Base-by-base conservation (phyloP, 2,113 vertebrate species). In the Globicephala melas region DNA sequence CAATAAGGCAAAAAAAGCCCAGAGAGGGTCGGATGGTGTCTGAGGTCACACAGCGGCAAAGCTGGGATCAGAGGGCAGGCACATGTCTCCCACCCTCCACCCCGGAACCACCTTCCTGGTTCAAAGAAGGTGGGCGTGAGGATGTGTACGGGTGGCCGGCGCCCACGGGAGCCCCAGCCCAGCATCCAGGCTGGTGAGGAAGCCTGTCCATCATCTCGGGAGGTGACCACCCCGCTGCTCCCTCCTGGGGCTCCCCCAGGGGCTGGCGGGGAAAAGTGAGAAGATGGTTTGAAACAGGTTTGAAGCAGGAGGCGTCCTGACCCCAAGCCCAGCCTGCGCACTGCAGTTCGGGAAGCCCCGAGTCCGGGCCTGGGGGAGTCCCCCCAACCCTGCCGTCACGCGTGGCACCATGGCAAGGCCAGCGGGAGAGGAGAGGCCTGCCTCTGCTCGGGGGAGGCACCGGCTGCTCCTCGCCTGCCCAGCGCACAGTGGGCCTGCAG, bases 31-130 rank as follows among this genome's bases (percentile, higher is more conserved):
- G 18, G 77, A 50, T 21, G 53, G 60, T 36, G 18, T 26, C 73
- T 21, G 8, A 55, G 80, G 47, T 41, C 53, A 31, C 36, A 8
- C 71, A n/a, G 53, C 2, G 9, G 91, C 38, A 38, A 33, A 20
- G 23, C 71, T 81, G 50, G 33, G 36, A 15, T 3, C 14, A 0
- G 55, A n/a, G 0, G 0, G 2, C 20, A 4, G 15, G 47, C 50
- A 33, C 8, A 0, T 28, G 31, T 44, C 65, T 60, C 38, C 50
- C 25, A 28, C 0, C 2, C 44, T 31, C 21, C 8, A 31, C 17
- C 21, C 15, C n/a, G 23, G 17, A 2, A 0, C 68, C 70, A 0
- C 38, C 38, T 73, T 21, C 41, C 53, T 41, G 31, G 82, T 60
- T 23, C 31, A 13, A n/a, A 10, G 9, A 13, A 2, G 44, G 44